Base-by-base conservation (phyloP, 2,113 vertebrate species). In the Eudyptes chrysolophus region DNA sequence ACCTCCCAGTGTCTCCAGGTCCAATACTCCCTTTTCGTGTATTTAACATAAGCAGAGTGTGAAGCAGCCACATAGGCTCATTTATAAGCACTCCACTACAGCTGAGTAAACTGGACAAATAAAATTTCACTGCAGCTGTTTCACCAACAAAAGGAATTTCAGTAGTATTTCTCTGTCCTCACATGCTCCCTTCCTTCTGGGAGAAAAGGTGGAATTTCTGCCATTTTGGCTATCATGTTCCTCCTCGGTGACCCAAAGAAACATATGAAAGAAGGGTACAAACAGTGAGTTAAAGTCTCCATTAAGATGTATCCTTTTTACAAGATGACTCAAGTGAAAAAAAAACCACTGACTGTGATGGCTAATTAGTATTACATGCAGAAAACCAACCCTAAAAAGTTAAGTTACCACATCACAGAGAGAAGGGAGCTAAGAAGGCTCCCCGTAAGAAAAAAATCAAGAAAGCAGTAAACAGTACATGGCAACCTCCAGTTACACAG, bases 281-380 rank as follows among this genome's bases (percentile, higher is more conserved):
- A n/a, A 40, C 49, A 71, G 36, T 26, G 57, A 62, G 9, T 22
- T 66, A 25, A n/a, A 44, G 26, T 29, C 62, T 84, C 18, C 36
- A 51, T 32, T 48, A 48, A 61, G 24, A 44, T 6, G 16, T 34
- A 30, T 11, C 9, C 40, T 12, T 69, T 62, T 55, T 69, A 58
- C 10, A 69, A 60, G 20, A 16, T 16, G 7, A 86, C 36, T 75
- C 44, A 75, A 62, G 27, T 25, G 25, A n/a, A 27, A 44, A 54
- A 1, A 38, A 1, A 3, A 9, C 1, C 1, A 34, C 38, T 2
- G 3, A 14, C 16, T 32, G 8, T 17, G 10, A 55, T 9, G 13
- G 40, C 13, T 46, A 48, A 29, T 49, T 25, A 4, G 15, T 55
- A 42, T 72, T 89, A 27, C 24, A 65, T 24, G 21, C 16, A 81